Conservation (phyloP, 2,113 vertebrate genomes). For the Myotis davidii region DNA sequence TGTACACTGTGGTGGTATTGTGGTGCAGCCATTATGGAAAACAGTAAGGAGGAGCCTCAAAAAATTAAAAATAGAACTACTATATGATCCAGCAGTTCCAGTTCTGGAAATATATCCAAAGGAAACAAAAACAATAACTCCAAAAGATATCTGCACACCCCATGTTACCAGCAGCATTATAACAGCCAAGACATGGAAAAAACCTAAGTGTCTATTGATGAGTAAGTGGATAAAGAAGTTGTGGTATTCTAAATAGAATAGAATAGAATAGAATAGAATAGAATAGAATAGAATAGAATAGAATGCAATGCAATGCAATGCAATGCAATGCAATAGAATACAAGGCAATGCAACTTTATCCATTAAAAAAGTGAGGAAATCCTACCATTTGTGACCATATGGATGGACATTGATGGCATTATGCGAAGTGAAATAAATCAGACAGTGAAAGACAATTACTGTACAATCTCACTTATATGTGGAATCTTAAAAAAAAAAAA, state of each 20-base stretch:
- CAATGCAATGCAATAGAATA: not conserved
- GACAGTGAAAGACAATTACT: not conserved
- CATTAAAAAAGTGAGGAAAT: not conserved
- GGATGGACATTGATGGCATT: not conserved
- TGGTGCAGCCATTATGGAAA: not conserved
- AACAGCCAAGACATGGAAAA: not conserved
- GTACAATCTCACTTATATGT: not conserved
- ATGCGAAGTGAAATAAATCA: not conserved
- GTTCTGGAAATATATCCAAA: not conserved
- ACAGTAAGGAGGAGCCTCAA: not conserved
- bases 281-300: not conserved
- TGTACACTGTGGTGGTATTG: not conserved
- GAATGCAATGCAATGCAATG: not conserved
- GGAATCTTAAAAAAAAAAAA: not conserved
- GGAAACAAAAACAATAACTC: not conserved
- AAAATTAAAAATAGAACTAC: not conserved
- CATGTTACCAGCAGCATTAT: not conserved
- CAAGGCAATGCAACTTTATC: not conserved
- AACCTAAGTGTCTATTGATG: not conserved
- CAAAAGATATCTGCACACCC: not conserved
- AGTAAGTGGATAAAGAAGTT: not conserved
- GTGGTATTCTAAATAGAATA: not conserved
- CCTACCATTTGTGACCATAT: not conserved
- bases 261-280: not conserved
- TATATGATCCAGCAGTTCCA: not conserved